Evolutionary conservation across 2,888 invertebrate genomes (phyloP), one percentile per base, ranked within the genome.

Genomic region (Sinelater perroti): DNA sequence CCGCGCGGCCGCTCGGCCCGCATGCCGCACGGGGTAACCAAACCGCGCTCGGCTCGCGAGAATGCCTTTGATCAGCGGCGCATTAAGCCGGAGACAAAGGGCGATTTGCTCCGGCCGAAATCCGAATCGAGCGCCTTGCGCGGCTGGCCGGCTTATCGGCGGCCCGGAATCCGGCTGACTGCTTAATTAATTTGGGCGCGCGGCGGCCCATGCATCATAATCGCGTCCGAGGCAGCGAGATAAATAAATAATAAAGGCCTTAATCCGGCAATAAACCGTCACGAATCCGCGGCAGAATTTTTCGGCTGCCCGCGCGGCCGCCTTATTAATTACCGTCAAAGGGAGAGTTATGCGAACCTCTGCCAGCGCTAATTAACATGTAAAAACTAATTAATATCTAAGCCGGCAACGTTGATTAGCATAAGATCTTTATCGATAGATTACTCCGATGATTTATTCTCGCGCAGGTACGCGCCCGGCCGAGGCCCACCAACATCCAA

Each of bases 391-490:
- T 62, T 64, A 64, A 63, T 61, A 61, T 61, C 59, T 63, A 62
- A 61, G 59, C 56, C 47, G 54, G 46, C 56, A 55, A 60, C 47
- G 26, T 60, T 49, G 59, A 61, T 62, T 63, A 62, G 47, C 64
- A 60, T 52, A 40, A 65, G 65, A 65, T 65, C 53, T 51, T 63
- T 61, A 63, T 63, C 63, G 51, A 45, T 56, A 62, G 62, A 63
- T 65, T 63, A 62, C 53, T 63, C 60, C 45, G 55, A 49, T 61
- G 63, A 65, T 65, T 65, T 63, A 63, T 62, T 30, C 45, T 60
- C 49, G 16, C 40, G 49, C 50, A 54, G 38, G 56, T 53, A 46
- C 44, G 35, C 44, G 11, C 13, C 24, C 8, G 7, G 5, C 26
- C 17, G 3, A 53, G 40, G 56, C 49, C 56, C 57, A 46, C 50